These are phyloP conservation scores for Papilio polytes DNA, from an alignment of 1,140 invertebrate species.

Conservation along the genomic window DNA sequence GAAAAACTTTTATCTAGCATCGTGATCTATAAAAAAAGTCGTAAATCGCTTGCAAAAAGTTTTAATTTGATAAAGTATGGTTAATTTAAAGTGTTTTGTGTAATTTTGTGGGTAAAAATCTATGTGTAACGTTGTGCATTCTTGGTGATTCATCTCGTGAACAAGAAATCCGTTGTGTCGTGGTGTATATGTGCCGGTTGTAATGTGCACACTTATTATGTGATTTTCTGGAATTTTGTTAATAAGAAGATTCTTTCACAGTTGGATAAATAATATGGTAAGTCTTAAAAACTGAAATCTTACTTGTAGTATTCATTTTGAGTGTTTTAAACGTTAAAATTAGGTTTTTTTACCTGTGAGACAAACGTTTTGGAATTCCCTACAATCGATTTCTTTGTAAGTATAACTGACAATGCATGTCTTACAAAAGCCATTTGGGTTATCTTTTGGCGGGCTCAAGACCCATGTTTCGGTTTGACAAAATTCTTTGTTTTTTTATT, in stretches of 20 bases:
- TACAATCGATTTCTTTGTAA: slow-evolving; percentile 36
- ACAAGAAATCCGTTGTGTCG: slow-evolving; percentile 75
- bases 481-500: slow-evolving; percentile 28
- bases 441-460: slow-evolving; percentile 12
- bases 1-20: slow-evolving; percentile 69
- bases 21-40: slow-evolving; percentile 58
- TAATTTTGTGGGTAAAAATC: slow-evolving; percentile 57
- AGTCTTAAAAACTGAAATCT: background rate
- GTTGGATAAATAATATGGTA: slow-evolving; percentile 39
- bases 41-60: slow-evolving; percentile 49
- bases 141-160: slow-evolving; percentile 76
- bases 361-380: slow-evolving; percentile 33
- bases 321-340: slow-evolving; percentile 17
- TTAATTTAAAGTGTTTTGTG: slow-evolving; percentile 48
- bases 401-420: slow-evolving; percentile 34
- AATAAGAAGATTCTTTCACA: slow-evolving; percentile 12
- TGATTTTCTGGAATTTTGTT: slow-evolving; percentile 40
- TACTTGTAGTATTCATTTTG: background rate
- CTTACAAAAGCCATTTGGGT: slow-evolving; percentile 30
- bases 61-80: slow-evolving; percentile 40
- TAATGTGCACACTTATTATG: slow-evolving; percentile 39
- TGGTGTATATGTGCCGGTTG: slow-evolving; percentile 47
- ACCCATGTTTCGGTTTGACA: background rate
- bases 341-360: slow-evolving; percentile 8
- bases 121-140: slow-evolving; percentile 68